phyloP scores from a whole-genome alignment of 35 echinoderm and acorn worm species.

The Lytechinus variegatus region DNA sequence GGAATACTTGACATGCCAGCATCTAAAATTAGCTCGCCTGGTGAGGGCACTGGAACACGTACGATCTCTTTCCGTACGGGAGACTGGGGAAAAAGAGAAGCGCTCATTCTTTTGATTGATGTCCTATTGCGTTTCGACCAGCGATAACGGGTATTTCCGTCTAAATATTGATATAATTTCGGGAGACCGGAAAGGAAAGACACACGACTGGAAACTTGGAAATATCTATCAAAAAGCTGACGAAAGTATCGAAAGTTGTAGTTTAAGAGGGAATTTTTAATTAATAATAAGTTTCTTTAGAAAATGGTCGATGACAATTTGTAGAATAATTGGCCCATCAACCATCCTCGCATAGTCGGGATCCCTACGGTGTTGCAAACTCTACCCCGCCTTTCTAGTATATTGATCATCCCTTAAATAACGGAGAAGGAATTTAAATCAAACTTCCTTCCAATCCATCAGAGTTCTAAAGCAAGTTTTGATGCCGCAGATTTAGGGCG shows the following conservation, averaged over 20 bases:
- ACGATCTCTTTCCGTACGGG: background rate
- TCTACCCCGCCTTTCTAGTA: background rate
- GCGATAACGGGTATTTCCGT: background rate
- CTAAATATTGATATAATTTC: background rate
- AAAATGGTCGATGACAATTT: background rate
- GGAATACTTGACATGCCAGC: conserved; percentile 41
- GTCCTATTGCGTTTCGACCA: background rate
- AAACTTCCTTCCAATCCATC: background rate
- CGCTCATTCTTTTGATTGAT: background rate
- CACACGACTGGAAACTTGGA: background rate
- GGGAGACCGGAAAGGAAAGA: background rate
- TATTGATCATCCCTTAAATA: background rate
- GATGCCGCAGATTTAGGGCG: conserved; percentile 7
- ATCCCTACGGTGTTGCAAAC: background rate
- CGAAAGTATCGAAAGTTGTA: background rate
- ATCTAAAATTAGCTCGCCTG: conserved; percentile 43
- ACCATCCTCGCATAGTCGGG: background rate
- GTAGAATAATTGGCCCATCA: background rate
- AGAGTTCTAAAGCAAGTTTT: background rate
- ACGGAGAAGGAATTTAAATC: background rate
- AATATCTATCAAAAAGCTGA: background rate
- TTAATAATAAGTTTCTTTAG: no score
- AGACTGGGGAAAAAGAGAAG: background rate
- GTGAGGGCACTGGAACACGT: background rate
- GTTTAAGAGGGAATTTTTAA: background rate